phyloP scores from a whole-genome alignment of 2,888 invertebrate genomes.

The Pollenia angustigena region DNA sequence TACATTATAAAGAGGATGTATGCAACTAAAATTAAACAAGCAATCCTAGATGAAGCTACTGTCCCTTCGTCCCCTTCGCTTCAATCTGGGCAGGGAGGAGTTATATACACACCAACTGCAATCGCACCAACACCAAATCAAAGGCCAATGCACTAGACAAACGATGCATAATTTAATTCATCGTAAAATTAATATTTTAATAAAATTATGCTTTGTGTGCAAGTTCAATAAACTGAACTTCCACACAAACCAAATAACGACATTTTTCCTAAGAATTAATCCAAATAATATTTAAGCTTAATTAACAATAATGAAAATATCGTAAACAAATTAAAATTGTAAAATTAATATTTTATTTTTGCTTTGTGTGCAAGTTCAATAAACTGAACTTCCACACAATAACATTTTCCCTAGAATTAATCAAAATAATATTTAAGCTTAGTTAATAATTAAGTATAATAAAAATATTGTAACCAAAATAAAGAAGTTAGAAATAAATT shows the following conservation, averaged over 20 bases:
- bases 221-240: too few relatives aligned
- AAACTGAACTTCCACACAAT: not conserved
- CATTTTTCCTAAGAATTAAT: conserved; percentile 7
- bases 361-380: not conserved
- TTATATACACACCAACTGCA: conserved; percentile 29
- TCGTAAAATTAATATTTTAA: conserved; percentile 8
- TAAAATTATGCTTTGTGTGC: not conserved
- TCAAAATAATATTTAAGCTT: not conserved
- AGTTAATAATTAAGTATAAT: not conserved
- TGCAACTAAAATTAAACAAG: not conserved
- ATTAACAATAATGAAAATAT: not conserved
- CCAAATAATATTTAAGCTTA: not conserved
- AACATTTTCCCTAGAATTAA: conserved; percentile 5
- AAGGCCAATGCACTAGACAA: not conserved
- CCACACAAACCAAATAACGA: not conserved
- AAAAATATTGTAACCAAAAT: too few relatives aligned
- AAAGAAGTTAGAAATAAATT: too few relatives aligned
- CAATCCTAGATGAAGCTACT: conserved; percentile 11
- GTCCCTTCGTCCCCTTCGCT: conserved; percentile 37
- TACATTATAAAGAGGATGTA: conserved; percentile 17
- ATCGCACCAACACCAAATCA: not conserved
- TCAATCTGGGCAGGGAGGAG: conserved; percentile 50
- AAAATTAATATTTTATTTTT: conserved; percentile 7
- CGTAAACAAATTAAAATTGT: not conserved
- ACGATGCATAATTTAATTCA: not conserved